phyloP scores from a whole-genome alignment of 1,140 invertebrate genomes.

The Diorhabda carinulata region DNA sequence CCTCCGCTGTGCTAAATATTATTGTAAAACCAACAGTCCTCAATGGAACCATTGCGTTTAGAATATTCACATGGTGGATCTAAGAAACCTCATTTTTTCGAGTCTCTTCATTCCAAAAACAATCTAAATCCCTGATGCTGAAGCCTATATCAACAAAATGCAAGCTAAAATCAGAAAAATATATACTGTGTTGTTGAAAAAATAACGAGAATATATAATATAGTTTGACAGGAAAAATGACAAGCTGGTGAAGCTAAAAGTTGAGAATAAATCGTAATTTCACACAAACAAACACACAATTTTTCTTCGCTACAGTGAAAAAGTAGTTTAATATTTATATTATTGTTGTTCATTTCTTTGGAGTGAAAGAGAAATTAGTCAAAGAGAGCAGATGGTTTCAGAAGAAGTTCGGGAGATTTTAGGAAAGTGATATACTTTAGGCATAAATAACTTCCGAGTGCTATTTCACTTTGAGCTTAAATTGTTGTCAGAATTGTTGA shows the following conservation, averaged over 20 bases:
- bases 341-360: background rate
- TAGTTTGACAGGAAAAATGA: too few species aligned
- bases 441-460: conserved; percentile 1
- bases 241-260: too few species aligned
- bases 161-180: background rate
- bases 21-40: background rate
- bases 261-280: too few species aligned
- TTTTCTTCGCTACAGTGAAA: background rate
- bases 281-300: background rate
- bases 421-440: background rate
- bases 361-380: background rate
- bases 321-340: background rate
- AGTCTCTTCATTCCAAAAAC: background rate
- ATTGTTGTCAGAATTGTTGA: background rate
- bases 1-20: background rate
- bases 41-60: background rate
- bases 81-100: background rate
- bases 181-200: background rate
- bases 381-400: background rate
- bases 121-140: background rate
- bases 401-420: background rate
- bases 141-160: background rate
- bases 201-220: too few species aligned
- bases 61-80: background rate
- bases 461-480: background rate